Percentiles rank a stretch among this genome's conserved stretches.
Evolutionary conservation across 2,888 invertebrate genomes (phyloP).

Genomic region (Pollenia griseotomentosa): DNA sequence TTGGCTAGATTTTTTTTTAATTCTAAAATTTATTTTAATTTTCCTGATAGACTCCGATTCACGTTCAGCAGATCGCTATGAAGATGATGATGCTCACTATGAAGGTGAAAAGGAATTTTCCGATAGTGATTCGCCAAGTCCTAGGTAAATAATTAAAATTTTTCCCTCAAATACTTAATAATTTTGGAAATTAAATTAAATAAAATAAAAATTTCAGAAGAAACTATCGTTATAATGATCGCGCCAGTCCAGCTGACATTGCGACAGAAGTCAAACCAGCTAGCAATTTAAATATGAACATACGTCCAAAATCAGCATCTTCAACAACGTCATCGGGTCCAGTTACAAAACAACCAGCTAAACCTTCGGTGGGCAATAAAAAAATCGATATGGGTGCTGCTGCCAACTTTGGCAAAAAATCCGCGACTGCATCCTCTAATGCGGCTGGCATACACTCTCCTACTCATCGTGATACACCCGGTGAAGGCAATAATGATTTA

Average conservation of each 20-base stretch:
- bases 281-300: constrained; percentile 80
- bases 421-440: constrained; percentile 76
- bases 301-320: constrained; percentile 78
- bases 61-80: constrained; percentile 81
- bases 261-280: constrained; percentile 79
- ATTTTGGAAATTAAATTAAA: neutral
- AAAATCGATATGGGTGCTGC: constrained; percentile 88
- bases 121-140: constrained; percentile 87
- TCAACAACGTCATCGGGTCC: constrained; percentile 78
- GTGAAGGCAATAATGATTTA: constrained; percentile 78
- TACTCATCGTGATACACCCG: constrained; percentile 84
- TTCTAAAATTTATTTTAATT: neutral
- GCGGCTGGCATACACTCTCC: constrained; percentile 83
- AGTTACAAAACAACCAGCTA: constrained; percentile 85
- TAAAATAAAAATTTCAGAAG: constrained; percentile 75
- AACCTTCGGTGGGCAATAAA: constrained; percentile 84
- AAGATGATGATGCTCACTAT: constrained; percentile 86
- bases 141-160: constrained; percentile 77
- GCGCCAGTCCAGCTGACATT: constrained; percentile 82
- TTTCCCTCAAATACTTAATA: neutral
- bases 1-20: neutral
- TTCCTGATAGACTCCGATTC: constrained; percentile 81
- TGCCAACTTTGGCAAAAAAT: constrained; percentile 87
- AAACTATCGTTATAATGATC: constrained; percentile 84
- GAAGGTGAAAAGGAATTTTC: constrained; percentile 89